Evolutionary conservation across 2,113 vertebrate genomes (phyloP).

Genomic region (Corythornis cristatus): DNA sequence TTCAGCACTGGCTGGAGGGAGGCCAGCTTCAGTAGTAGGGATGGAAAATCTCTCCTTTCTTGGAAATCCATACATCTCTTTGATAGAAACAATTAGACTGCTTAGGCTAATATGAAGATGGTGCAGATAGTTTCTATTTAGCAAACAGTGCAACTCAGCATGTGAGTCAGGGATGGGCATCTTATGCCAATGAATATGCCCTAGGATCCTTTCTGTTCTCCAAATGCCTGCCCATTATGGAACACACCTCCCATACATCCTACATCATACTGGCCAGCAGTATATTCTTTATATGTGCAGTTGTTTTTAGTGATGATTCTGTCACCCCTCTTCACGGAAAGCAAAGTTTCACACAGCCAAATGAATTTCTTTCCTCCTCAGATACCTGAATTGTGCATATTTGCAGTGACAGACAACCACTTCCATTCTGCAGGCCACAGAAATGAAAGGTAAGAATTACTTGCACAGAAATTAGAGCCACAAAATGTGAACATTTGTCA

Average conservation of each 20-base stretch:
- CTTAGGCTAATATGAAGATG: not conserved
- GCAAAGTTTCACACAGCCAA: not conserved
- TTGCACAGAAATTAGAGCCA: slow-evolving; percentile 20
- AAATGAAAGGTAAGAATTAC: slow-evolving; percentile 38
- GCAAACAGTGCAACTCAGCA: not conserved
- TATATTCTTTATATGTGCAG: not conserved
- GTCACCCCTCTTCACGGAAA: not conserved
- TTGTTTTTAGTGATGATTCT: not conserved
- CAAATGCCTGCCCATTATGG: not conserved
- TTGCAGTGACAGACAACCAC: not conserved
- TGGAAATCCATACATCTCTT: not conserved
- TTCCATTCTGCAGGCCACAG: not conserved
- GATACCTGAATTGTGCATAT: not conserved
- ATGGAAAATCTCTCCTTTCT: not conserved
- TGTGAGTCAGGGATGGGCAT: not conserved
- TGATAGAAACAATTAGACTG: not conserved
- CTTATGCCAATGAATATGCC: not conserved
- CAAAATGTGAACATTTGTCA: slow-evolving; percentile 43
- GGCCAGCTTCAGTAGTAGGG: not conserved
- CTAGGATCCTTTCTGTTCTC: not conserved
- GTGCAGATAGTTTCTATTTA: not conserved
- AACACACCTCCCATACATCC: not conserved
- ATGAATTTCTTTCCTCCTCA: not conserved
- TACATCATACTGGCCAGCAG: not conserved
- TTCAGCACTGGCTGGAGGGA: not conserved